Conservation (phyloP, 1,140 invertebrate species). For the Ceratina calcarata region DNA sequence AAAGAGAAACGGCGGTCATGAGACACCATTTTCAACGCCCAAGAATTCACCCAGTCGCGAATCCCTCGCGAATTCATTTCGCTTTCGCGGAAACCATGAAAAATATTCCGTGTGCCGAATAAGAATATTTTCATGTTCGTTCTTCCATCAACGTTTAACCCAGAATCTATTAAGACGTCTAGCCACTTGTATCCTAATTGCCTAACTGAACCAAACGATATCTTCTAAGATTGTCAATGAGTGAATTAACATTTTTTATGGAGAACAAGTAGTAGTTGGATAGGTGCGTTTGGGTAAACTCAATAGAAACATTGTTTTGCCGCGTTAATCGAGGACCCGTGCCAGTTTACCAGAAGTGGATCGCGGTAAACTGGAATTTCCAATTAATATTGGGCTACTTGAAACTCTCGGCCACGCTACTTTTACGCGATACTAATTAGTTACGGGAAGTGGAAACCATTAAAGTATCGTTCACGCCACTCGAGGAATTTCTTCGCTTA, state of each 20-base stretch:
- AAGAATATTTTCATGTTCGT: constrained; percentile 46
- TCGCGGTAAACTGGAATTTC: neutral
- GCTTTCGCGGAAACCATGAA: constrained; percentile 28
- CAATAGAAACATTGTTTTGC: neutral
- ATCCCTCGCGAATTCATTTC: constrained; percentile 52
- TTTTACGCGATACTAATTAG: constrained; percentile 60
- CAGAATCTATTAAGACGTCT: constrained; percentile 29
- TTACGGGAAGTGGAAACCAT: constrained; percentile 39
- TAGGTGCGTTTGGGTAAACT: neutral
- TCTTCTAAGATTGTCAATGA: too few relatives aligned
- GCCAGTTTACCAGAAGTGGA: neutral
- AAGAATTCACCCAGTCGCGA: constrained; percentile 53
- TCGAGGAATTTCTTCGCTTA: constrained; percentile 53
- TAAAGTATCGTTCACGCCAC: constrained; percentile 42
- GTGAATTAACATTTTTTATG: too few relatives aligned
- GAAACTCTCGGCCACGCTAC: neutral
- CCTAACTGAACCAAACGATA: too few relatives aligned
- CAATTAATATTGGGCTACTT: constrained; percentile 15
- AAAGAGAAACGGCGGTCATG: constrained; percentile 21
- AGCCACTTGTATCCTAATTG: constrained; percentile 6
- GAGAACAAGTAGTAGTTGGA: too few relatives aligned
- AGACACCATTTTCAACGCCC: constrained; percentile 30
- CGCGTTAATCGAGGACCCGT: too few relatives aligned
- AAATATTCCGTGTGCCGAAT: constrained; percentile 58
- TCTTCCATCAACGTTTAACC: constrained; percentile 15